Evolutionary conservation across 2,797 vertebrate genomes (phyloP).

Genomic region (Acrossocheilus wenchowensis): DNA sequence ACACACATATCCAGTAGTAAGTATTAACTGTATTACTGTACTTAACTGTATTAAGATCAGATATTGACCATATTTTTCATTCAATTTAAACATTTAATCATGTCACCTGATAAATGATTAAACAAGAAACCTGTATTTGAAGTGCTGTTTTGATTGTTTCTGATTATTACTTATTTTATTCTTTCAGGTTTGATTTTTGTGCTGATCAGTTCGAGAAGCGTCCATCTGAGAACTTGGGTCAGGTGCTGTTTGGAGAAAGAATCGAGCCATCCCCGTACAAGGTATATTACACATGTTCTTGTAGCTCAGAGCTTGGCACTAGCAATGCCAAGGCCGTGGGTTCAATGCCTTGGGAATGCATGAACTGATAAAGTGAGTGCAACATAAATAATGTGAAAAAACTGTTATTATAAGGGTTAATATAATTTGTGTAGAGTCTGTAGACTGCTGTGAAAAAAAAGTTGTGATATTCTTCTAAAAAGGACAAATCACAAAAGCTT

Average conservation of each 20-base stretch:
- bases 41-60: not conserved
- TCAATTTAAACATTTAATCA: not conserved
- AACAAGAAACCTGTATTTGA: not conserved
- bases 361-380: not conserved
- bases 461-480: not conserved
- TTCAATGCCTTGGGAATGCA: not conserved
- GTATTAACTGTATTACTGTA: too few species aligned
- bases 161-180: not conserved
- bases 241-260: slow-evolving; percentile 93
- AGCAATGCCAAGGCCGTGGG: not conserved
- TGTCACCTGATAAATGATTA: not conserved
- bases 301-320: not conserved
- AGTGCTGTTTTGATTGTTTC: not conserved
- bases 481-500: not conserved
- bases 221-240: slow-evolving; percentile 93
- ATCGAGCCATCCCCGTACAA: slow-evolving; percentile 94
- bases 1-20: too few species aligned
- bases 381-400: not conserved
- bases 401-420: not conserved
- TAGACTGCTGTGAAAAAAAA: not conserved
- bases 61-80: not conserved
- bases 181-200: slow-evolving; percentile 91
- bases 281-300: slow-evolving; percentile 70
- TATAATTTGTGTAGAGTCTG: not conserved
- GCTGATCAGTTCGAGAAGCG: slow-evolving; percentile 82